Evolutionary conservation across 2,797 vertebrate genomes (phyloP).

Genomic region (Scomberomorus guttatus): DNA sequence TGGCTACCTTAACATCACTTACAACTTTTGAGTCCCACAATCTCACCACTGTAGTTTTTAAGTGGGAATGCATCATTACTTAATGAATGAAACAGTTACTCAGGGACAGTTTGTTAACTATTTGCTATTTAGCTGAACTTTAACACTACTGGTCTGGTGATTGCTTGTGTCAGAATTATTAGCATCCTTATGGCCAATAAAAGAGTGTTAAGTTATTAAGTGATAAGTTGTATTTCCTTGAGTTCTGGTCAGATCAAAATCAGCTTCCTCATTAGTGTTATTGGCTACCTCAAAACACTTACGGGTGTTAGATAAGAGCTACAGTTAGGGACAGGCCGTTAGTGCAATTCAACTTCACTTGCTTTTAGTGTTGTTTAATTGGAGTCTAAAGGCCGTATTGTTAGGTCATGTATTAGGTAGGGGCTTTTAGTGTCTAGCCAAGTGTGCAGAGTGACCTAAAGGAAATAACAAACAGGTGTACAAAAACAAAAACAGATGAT

Average conservation of each 20-base stretch:
- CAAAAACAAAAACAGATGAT: not conserved
- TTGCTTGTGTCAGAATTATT: not conserved
- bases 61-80: not conserved
- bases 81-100: not conserved
- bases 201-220: not conserved
- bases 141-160: not conserved
- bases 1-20: not conserved
- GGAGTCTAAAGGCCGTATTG: conserved; percentile 54
- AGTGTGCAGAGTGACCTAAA: not conserved
- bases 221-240: not conserved
- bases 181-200: conserved; percentile 6
- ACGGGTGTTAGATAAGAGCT: conserved; percentile 24
- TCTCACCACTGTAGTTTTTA: not conserved
- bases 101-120: not conserved
- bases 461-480: not conserved
- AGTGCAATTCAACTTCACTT: not conserved
- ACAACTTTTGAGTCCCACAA: not conserved
- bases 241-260: conserved; percentile 9
- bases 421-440: not conserved
- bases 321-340: not conserved
- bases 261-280: conserved; percentile 34
- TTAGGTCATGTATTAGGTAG: conserved; percentile 52
- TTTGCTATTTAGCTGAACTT: not conserved
- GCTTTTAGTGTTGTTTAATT: conserved; percentile 42
- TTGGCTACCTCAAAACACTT: not conserved